Percentiles rank a stretch among this genome's conserved stretches.
Conservation (phyloP, 2,888 invertebrate genomes). For the Himalopsyche japonica region DNA sequence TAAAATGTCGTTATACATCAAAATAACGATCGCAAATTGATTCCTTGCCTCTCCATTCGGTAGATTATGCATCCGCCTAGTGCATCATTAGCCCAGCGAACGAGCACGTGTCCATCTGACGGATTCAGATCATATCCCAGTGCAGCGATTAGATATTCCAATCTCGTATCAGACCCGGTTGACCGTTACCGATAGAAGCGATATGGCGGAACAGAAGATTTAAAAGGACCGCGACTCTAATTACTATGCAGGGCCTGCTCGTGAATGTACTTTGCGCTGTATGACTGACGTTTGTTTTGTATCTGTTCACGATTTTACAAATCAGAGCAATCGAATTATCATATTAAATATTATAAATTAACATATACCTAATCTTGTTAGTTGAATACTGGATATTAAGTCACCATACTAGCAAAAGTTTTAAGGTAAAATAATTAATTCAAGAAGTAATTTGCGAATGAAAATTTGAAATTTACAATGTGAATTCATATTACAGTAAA, state of each 20-base stretch:
- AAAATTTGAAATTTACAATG: no score
- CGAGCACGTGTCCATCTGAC: conserved; percentile 1
- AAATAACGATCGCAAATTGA: not conserved
- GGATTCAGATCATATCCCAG: not conserved
- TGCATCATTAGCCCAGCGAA: not conserved
- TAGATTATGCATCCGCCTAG: not conserved
- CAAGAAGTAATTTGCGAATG: no score
- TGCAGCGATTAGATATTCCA: not conserved
- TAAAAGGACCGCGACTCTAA: not conserved
- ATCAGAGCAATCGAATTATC: not conserved
- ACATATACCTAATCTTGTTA: not conserved
- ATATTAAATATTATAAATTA: not conserved
- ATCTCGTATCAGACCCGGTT: not conserved
- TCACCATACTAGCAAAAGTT: no score
- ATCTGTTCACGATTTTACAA: not conserved
- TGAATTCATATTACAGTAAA: no score
- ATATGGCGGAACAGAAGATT: not conserved
- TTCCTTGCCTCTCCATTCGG: not conserved
- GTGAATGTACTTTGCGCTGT: not conserved
- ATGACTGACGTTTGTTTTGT: not conserved
- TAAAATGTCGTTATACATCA: not conserved
- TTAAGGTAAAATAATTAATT: no score
- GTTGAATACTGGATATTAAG: no score
- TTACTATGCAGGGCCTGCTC: not conserved
- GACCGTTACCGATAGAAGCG: not conserved